Conservation (phyloP, 2,888 invertebrate species). For the Argyra leucocephala region DNA sequence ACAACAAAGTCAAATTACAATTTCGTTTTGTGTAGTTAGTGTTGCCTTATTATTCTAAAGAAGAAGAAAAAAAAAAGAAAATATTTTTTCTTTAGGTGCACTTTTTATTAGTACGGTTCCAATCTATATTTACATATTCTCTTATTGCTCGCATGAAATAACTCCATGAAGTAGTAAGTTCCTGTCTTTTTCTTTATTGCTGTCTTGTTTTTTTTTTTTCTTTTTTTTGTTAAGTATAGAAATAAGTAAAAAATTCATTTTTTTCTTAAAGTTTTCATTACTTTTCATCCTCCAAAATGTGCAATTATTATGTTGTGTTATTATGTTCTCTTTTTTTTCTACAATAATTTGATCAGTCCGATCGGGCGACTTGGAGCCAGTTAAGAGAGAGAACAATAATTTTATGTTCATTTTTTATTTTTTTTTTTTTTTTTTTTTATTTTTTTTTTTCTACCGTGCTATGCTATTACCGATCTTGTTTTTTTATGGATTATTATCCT, state of each 20-base stretch:
- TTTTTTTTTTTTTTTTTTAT: neutral
- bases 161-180: too few relatives aligned
- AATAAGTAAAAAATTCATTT: neutral
- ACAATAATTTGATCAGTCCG: neutral
- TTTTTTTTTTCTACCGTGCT: neutral
- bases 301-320: neutral
- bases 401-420: neutral
- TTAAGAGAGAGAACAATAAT: neutral
- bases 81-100: neutral
- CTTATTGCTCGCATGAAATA: too few relatives aligned
- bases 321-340: neutral
- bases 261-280: neutral
- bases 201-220: neutral
- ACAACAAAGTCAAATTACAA: neutral
- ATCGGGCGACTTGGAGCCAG: neutral
- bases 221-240: neutral
- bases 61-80: too few relatives aligned
- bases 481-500: slow-evolving; percentile 3
- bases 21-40: neutral
- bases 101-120: too few relatives aligned
- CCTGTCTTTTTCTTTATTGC: too few relatives aligned
- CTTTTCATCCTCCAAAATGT: neutral
- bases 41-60: neutral
- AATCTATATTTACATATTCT: too few relatives aligned
- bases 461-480: neutral